These are phyloP conservation scores for Acronicta aceris DNA, from an alignment of 2,888 invertebrate genomes.

Conservation along the genomic window DNA sequence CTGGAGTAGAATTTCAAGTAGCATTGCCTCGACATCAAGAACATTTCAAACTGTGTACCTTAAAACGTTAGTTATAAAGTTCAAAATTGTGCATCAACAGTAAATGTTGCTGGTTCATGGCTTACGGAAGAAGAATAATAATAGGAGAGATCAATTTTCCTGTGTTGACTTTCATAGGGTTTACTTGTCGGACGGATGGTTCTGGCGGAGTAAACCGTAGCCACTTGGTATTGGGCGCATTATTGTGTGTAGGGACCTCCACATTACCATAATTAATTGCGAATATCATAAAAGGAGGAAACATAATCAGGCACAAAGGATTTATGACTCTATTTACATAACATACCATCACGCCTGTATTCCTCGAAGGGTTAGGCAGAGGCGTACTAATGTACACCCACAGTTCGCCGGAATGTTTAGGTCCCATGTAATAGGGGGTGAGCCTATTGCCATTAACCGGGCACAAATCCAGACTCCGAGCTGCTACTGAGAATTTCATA, in stretches of 20 bases:
- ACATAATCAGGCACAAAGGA: background rate
- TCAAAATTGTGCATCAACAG: slow-evolving; percentile 22
- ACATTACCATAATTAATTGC: background rate
- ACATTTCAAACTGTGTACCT: slow-evolving; percentile 8
- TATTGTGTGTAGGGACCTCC: no score
- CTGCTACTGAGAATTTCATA: no score
- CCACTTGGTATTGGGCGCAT: background rate
- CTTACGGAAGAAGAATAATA: slow-evolving; percentile 43
- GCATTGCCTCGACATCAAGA: background rate
- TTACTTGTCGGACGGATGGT: slow-evolving; percentile 13
- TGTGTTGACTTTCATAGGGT: slow-evolving; percentile 36
- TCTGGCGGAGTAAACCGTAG: background rate
- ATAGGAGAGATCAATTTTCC: slow-evolving; percentile 43
- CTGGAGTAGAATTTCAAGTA: slow-evolving; percentile 19
- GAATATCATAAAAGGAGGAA: background rate
- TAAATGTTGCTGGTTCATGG: slow-evolving; percentile 21
- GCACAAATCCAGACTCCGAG: no score
- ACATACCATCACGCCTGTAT: no score
- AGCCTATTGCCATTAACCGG: no score
- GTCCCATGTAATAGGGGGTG: no score
- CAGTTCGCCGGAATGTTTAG: no score
- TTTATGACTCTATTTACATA: background rate
- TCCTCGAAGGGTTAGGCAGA: no score
- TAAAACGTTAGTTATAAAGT: slow-evolving; percentile 14
- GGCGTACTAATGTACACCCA: no score